Percentiles rank a stretch among this genome's conserved stretches.
These are phyloP conservation scores for Chelonus insularis DNA, from an alignment of 1,140 invertebrate genomes.

Conservation along the genomic window DNA sequence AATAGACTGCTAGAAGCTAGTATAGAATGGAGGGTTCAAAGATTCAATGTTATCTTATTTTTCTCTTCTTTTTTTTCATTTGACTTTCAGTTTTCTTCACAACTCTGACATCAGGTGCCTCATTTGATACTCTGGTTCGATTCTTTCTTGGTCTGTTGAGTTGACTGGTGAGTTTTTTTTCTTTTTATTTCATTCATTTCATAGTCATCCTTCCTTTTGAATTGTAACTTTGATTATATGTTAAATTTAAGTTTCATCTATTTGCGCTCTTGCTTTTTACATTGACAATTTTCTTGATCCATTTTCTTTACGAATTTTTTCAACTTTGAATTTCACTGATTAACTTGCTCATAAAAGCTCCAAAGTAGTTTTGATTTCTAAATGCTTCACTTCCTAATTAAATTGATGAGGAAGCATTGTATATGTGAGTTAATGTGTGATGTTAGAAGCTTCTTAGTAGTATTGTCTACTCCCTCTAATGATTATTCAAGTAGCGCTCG, in stretches of 20 bases:
- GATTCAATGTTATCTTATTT: conserved; percentile 1
- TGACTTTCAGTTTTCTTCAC: neutral
- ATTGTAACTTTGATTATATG: neutral
- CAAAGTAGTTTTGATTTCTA: no score
- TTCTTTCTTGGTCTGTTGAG: neutral
- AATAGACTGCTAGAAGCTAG: neutral
- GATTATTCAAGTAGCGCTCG: no score
- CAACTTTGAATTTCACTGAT: neutral
- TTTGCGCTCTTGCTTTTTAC: neutral
- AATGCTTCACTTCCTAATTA: no score
- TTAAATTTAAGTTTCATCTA: neutral
- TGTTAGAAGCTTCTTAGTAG: no score
- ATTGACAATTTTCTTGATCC: neutral
- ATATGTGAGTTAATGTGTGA: no score
- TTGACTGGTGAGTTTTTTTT: neutral
- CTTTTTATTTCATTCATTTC: neutral
- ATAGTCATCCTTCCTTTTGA: neutral
- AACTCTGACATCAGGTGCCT: conserved; percentile 4
- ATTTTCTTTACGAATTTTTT: neutral
- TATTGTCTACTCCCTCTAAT: no score
- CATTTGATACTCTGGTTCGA: neutral
- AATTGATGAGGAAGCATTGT: no score
- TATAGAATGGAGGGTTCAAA: neutral
- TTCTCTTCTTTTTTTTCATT: neutral
- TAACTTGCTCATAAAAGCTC: no score